Base-by-base conservation (phyloP, 2,113 vertebrate genomes). In the Clarias magur region DNA sequence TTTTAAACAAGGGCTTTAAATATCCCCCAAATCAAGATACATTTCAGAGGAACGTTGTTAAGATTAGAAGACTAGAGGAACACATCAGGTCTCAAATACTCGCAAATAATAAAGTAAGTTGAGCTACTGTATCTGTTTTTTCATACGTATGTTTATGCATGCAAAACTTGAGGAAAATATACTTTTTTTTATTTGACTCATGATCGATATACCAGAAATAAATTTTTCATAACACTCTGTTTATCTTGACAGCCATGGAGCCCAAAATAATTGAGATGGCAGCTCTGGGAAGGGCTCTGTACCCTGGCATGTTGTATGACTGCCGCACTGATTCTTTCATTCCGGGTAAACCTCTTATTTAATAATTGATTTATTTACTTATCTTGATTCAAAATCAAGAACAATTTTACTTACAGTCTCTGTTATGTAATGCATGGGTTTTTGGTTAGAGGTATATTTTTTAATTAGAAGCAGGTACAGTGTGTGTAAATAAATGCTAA, bases 231-330 rank as follows among this genome's bases (percentile, higher is more conserved):
- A 3, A 57, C 38, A 62, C 5, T 78, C 4, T 42, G 9, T 73
- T 11, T 73, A 30, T 17, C 42, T 70, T 70, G 48, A 34, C 27
- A 83, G 82, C 9, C 48, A 83, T 83, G 82, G 48, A 83, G 3
- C 8, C n/a, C 15, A 70, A 70, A 83, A 56, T 34, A 1, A 83
- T 83, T 83, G 48, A 70, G n/a, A 83, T 83, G 42, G 42, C 82
- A 68, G 82, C 82, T 48, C 63, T 83, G 23, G 82, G 82, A 68
- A 83, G 82, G 25, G 42, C 65, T 65, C 65, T 83, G 65, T 70
- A 70, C 70, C 82, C 82, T 70, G 82, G 82, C 65, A 83, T 83
- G 82, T 13, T 83, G 65, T 83, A 83, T 3, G 82, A 83, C 48
- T 83, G 82, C 82, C 82, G 82, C 65, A 57, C 1, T 16, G 82